Evolutionary conservation across 2,888 invertebrate species (phyloP), one percentile per base, ranked within the genome.

Genomic region (Tetheella fluctuosa): DNA sequence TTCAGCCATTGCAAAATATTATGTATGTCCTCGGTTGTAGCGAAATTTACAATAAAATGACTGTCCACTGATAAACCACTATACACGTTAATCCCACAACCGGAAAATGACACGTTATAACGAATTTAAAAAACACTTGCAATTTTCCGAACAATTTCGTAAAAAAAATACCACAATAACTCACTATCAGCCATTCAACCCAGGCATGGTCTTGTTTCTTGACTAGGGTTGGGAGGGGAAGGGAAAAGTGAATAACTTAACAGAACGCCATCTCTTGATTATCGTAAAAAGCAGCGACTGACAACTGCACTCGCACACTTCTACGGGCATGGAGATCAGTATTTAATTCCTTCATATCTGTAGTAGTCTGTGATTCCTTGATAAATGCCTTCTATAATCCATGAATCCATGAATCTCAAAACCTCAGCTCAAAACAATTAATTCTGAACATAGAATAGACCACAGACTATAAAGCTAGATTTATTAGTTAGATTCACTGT

Each of bases 101-200:
- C 52, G 54, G 48, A 64, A 63, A 37, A 64, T 62, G 65, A 68
- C 70, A 64, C 70, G 68, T 67, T 70, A 60, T 58, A 65, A 61
- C 70, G 77, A 69, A 67, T 48, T 61, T 48, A 52, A 62, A 65
- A 64, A 65, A 57, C 65, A n/a, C 64, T 79, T 70, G 62, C 73
- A 74, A 78, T 75, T 81, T 81, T 74, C 60, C 66, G 77, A 84
- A 86, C 73, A 74, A 78, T 75, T 81, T 81, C 73, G 60, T 65
- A 77, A 84, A 86, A 80, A 84, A 83, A 76, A 68, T 67, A 67
- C 73, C 76, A 68, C 70, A 73, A 70, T 80, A 78, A 76, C 79
- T 74, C 79, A 81, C 82, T 86, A 89, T 86, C 89, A 88, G 89
- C 79, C 86, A 88, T 88, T 88, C 87, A 88, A 85, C 85, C 75